These are phyloP conservation scores for Amorpha juglandis DNA, from an alignment of 2,888 invertebrate genomes.

Conservation along the genomic window DNA sequence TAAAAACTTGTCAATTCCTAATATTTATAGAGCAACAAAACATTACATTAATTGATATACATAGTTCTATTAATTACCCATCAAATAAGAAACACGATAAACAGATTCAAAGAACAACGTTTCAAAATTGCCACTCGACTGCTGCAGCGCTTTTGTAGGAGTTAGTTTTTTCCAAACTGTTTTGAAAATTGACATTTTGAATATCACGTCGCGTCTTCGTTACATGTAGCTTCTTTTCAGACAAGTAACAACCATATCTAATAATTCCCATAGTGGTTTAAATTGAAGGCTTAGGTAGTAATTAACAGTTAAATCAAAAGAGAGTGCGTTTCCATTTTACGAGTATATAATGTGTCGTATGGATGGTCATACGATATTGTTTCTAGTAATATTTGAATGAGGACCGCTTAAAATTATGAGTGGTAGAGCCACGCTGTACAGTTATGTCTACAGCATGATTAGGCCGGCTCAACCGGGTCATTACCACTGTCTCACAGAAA, in stretches of 20 bases:
- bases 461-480: no score
- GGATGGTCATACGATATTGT: not conserved
- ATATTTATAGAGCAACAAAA: not conserved
- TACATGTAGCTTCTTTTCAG: not conserved
- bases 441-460: no score
- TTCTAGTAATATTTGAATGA: no score
- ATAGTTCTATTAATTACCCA: slow-evolving; percentile 55
- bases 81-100: slow-evolving; percentile 63
- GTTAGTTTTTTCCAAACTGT: slow-evolving; percentile 58
- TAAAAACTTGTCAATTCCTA: not conserved
- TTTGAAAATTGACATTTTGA: slow-evolving; percentile 50
- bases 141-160: slow-evolving; percentile 60
- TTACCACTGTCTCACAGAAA: no score
- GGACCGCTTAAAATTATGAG: no score
- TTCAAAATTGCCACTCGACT: slow-evolving; percentile 62
- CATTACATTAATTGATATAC: not conserved
- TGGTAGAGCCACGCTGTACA: no score
- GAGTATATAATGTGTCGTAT: not conserved
- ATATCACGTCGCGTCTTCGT: not conserved
- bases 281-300: slow-evolving; percentile 28
- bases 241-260: not conserved
- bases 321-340: slow-evolving; percentile 44
- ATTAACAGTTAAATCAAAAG: slow-evolving; percentile 41
- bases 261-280: not conserved
- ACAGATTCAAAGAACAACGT: slow-evolving; percentile 67